Evolutionary conservation across 2,113 vertebrate species (phyloP).

Genomic region (Heterochromis multidens): DNA sequence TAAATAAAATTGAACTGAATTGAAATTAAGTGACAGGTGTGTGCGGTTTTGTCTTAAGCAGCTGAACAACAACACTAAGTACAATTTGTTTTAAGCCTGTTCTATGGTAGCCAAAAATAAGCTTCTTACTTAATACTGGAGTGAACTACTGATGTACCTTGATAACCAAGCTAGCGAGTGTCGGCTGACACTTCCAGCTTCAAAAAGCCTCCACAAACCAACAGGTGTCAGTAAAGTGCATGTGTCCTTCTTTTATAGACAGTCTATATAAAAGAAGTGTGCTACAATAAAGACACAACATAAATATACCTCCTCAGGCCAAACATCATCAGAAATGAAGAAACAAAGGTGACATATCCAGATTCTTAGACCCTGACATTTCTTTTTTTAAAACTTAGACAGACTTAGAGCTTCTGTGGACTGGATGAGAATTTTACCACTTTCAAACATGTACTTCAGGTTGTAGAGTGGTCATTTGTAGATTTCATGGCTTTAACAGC

Average conservation of each 20-base stretch:
- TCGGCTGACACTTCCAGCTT: neutral
- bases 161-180: too few species aligned
- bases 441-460: too few species aligned
- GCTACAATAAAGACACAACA: neutral
- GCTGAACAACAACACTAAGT: neutral
- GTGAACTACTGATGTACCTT: neutral
- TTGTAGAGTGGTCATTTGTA: too few species aligned
- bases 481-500: too few species aligned
- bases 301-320: neutral
- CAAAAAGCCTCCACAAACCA: neutral
- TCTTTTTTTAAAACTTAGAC: too few species aligned
- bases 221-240: neutral
- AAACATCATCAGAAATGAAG: neutral
- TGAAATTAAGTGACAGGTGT: too few species aligned
- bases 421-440: too few species aligned
- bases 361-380: too few species aligned
- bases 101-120: too few species aligned
- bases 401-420: too few species aligned
- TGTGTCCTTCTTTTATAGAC: neutral
- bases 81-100: neutral
- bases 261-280: neutral
- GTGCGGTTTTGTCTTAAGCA: neutral
- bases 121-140: neutral
- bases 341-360: neutral
- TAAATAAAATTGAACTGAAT: too few species aligned